Conservation (phyloP, 2,888 invertebrate genomes). For the Dioctria rufipes region DNA sequence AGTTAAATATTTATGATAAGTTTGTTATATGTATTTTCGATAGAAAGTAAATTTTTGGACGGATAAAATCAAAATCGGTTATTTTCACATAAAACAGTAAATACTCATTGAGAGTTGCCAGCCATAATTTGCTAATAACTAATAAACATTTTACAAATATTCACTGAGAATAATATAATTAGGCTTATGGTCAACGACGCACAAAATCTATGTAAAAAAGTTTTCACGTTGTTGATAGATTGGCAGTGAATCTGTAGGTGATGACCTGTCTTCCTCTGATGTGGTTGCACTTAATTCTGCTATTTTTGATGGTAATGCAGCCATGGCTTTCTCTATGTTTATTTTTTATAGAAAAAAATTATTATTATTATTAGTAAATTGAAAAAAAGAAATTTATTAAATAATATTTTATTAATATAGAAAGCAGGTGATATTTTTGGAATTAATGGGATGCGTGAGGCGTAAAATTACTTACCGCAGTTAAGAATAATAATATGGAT, state of each 20-base stretch:
- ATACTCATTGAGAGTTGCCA: not conserved
- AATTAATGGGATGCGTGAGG: conserved; percentile 7
- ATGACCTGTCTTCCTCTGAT: conserved; percentile 77
- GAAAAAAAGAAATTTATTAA: not conserved
- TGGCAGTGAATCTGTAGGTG: conserved; percentile 84
- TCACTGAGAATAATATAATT: not conserved
- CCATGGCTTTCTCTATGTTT: conserved; percentile 83
- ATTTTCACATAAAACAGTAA: not conserved
- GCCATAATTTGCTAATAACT: conserved; percentile 15
- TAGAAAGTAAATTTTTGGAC: conserved; percentile 49
- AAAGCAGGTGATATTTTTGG: conserved; percentile 1
- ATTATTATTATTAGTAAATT: not conserved
- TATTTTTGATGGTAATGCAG: conserved; percentile 77
- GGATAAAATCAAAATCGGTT: conserved; percentile 49
- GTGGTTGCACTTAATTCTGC: conserved; percentile 68
- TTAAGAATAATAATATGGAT: not conserved
- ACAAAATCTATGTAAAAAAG: conserved; percentile 77
- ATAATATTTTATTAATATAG: not conserved
- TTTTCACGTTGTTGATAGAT: conserved; percentile 90
- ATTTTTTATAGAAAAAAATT: conserved; percentile 12
- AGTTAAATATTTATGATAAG: not conserved
- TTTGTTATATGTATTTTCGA: conserved; percentile 20
- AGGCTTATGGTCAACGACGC: not conserved
- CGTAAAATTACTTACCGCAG: conserved; percentile 24
- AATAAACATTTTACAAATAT: not conserved